Evolutionary conservation across 2,888 invertebrate species (phyloP).

Genomic region (Flexamia atlantica): DNA sequence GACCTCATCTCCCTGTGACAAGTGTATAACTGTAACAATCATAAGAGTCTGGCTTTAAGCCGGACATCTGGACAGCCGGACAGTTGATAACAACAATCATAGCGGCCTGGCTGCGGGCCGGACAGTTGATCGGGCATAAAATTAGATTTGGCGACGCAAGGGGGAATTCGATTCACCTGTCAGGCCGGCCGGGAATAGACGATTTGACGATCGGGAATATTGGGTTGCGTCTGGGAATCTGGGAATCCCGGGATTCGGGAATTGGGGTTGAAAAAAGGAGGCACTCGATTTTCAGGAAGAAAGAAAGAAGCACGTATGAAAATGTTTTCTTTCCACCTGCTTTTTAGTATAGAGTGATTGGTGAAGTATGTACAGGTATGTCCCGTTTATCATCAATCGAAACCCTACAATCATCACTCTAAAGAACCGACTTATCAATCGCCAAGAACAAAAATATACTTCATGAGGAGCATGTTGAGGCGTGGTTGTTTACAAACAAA

Average conservation of each 20-base stretch:
- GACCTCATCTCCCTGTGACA: slow-evolving; percentile 2
- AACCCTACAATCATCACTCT: too few relatives aligned
- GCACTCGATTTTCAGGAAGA: too few relatives aligned
- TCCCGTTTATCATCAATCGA: too few relatives aligned
- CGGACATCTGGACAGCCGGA: slow-evolving; percentile 23
- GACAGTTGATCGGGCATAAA: slow-evolving; percentile 39
- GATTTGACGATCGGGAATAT: slow-evolving; percentile 28
- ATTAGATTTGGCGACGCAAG: slow-evolving; percentile 59
- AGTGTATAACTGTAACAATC: slow-evolving; percentile 25
- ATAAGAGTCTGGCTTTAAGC: slow-evolving; percentile 10
- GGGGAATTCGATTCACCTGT: slow-evolving; percentile 61
- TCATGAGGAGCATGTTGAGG: too few relatives aligned
- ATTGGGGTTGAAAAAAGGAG: too few relatives aligned
- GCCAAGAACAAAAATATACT: too few relatives aligned
- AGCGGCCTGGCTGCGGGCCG: slow-evolving; percentile 8
- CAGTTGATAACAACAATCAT: slow-evolving; percentile 45
- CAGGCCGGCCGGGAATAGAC: slow-evolving; percentile 27
- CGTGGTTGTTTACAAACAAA: too few relatives aligned
- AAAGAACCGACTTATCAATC: too few relatives aligned
- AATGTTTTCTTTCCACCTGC: too few relatives aligned
- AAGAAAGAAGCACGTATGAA: too few relatives aligned
- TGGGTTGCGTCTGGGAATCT: neutral
- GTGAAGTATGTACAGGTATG: too few relatives aligned
- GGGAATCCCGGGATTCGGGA: neutral
- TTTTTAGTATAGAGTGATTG: too few relatives aligned